Evolutionary conservation across 2,113 vertebrate species (phyloP).

Genomic region (Jaculus jaculus): DNA sequence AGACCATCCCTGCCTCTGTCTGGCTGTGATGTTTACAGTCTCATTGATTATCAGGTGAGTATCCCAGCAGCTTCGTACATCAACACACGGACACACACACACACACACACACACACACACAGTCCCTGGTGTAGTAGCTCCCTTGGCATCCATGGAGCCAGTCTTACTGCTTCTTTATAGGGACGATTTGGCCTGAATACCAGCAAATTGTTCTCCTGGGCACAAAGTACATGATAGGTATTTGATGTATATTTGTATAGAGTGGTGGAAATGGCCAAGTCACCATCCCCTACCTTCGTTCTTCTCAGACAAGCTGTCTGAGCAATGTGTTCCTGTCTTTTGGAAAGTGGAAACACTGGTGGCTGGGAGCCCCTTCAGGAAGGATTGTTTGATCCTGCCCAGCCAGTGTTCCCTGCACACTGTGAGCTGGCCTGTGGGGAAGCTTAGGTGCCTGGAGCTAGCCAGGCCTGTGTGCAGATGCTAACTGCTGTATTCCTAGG

Average conservation of each 20-base stretch:
- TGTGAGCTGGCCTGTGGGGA: neutral
- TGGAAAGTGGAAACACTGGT: neutral
- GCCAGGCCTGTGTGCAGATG: neutral
- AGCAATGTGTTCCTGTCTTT: neutral
- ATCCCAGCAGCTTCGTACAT: neutral
- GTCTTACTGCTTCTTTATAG: neutral
- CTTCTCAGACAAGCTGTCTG: neutral
- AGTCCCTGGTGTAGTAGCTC: neutral
- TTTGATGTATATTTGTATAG: neutral
- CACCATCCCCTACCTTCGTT: no score
- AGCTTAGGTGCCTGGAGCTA: neutral
- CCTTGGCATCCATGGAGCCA: neutral
- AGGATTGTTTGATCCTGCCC: neutral
- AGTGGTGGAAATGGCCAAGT: neutral
- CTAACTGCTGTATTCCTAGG: neutral
- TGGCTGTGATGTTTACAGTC: neutral
- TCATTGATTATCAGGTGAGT: neutral
- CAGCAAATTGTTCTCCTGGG: neutral
- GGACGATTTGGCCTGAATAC: neutral
- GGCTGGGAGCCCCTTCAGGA: neutral
- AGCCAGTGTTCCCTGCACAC: neutral
- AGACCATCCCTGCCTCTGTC: neutral
- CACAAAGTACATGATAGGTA: neutral
- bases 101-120: neutral
- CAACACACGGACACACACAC: fast-evolving